phyloP scores from a whole-genome alignment of 1,140 invertebrate genomes.

The Bombus consobrinus region DNA sequence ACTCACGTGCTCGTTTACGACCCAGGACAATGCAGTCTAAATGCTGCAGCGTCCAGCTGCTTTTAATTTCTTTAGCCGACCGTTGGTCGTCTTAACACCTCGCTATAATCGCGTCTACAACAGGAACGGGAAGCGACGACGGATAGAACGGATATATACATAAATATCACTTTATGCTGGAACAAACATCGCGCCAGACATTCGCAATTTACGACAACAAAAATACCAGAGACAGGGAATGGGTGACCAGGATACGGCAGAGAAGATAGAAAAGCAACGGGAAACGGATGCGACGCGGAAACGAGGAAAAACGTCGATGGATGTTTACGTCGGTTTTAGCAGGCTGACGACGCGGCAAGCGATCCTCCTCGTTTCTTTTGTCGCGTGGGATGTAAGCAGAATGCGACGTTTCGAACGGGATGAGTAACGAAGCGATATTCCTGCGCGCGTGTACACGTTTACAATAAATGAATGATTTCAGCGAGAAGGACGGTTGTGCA shows the following conservation, averaged over 20 bases:
- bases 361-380: constrained; percentile 17
- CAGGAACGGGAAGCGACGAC: background rate
- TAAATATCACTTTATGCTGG: background rate
- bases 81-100: background rate
- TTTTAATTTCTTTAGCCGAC: background rate
- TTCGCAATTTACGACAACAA: background rate
- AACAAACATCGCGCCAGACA: background rate
- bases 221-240: background rate
- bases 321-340: constrained; percentile 11
- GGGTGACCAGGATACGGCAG: background rate
- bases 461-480: background rate
- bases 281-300: constrained; percentile 18
- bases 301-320: constrained; percentile 32
- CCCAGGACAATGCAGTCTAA: background rate
- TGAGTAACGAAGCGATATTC: constrained; percentile 15
- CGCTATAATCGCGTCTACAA: background rate
- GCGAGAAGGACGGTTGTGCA: background rate
- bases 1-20: background rate
- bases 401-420: background rate
- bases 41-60: background rate
- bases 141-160: background rate
- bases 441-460: no score
- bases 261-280: background rate
- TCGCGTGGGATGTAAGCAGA: background rate
- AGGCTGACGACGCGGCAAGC: background rate